Conservation (phyloP, 35 echinoderm and acorn worm genomes). For the Ophioderma brevispina region DNA sequence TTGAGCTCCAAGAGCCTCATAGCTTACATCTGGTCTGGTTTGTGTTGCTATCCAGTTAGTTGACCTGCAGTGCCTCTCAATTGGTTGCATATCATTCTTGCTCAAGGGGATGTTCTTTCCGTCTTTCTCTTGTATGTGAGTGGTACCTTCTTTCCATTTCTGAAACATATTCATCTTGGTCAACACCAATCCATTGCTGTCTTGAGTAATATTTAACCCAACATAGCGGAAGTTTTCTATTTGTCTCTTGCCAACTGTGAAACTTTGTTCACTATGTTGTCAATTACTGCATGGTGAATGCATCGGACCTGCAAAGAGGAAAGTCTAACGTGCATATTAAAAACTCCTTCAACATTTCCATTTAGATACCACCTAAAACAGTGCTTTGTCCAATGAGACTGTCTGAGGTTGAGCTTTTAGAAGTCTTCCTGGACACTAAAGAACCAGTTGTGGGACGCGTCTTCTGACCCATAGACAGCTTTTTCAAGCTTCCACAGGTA, state of each 20-base stretch:
- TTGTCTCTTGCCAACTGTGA: not conserved
- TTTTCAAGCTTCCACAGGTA: slow-evolving; percentile 14
- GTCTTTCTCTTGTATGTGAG: not conserved
- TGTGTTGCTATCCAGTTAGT: slow-evolving; percentile 56
- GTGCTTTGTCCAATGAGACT: not conserved
- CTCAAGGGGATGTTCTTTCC: slow-evolving; percentile 25
- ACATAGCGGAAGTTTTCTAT: not conserved
- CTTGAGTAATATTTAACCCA: slow-evolving; percentile 17
- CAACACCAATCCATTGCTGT: not conserved
- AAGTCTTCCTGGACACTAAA: slow-evolving; percentile 19
- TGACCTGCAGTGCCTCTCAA: slow-evolving; percentile 29
- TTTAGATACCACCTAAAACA: not conserved
- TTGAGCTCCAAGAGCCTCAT: slow-evolving; percentile 53
- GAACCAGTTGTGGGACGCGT: slow-evolving; percentile 25
- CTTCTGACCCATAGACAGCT: slow-evolving; percentile 2
- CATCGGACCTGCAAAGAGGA: slow-evolving; percentile 29
- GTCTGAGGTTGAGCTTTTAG: not conserved
- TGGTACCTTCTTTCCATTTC: slow-evolving; percentile 42
- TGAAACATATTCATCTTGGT: slow-evolving; percentile 22
- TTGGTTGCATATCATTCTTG: slow-evolving; percentile 25
- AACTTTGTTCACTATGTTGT: slow-evolving; percentile 2
- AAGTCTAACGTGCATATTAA: slow-evolving; percentile 19
- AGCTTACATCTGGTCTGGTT: slow-evolving; percentile 46
- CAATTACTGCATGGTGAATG: slow-evolving; percentile 26
- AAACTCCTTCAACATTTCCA: not conserved